Percentiles rank a stretch among this genome's conserved stretches.
Conservation (phyloP, 2,797 vertebrate genomes). For the Ataeniobius toweri region DNA sequence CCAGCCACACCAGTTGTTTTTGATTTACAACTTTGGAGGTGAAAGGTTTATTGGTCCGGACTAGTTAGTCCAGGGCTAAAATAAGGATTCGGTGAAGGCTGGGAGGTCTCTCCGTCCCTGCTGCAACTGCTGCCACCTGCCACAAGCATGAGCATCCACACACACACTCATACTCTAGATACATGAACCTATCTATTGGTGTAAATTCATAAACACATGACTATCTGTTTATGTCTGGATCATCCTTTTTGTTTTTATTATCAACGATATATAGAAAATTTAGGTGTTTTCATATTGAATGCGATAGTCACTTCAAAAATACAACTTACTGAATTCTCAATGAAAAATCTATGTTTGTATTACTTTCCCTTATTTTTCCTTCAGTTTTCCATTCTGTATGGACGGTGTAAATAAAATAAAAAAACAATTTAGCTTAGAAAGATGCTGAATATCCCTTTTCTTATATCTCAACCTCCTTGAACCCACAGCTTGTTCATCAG, state of each 20-base stretch:
- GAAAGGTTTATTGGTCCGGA: constrained; percentile 79
- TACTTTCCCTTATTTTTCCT: neutral
- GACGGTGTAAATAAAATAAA: neutral
- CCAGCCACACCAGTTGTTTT: constrained; percentile 78
- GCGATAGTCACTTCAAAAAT: no score
- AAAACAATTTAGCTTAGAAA: neutral
- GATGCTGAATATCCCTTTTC: constrained; percentile 2
- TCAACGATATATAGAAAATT: no score
- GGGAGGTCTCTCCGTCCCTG: constrained; percentile 48
- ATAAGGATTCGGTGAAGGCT: constrained; percentile 71
- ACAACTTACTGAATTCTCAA: neutral
- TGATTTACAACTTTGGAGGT: constrained; percentile 76
- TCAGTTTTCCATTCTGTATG: neutral
- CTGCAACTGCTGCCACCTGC: constrained; percentile 56
- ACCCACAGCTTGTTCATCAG: neutral
- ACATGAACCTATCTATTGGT: constrained; percentile 22
- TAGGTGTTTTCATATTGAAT: no score
- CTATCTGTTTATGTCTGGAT: constrained; percentile 26
- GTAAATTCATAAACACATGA: constrained; percentile 24
- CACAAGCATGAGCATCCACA: constrained; percentile 21
- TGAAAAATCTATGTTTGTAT: neutral
- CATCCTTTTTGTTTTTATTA: neutral
- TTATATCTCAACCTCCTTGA: neutral
- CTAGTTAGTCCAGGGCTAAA: constrained; percentile 80
- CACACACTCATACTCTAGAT: constrained; percentile 38